Evolutionary conservation across 2,113 vertebrate species (phyloP).

Genomic region (Pardalotus punctatus): DNA sequence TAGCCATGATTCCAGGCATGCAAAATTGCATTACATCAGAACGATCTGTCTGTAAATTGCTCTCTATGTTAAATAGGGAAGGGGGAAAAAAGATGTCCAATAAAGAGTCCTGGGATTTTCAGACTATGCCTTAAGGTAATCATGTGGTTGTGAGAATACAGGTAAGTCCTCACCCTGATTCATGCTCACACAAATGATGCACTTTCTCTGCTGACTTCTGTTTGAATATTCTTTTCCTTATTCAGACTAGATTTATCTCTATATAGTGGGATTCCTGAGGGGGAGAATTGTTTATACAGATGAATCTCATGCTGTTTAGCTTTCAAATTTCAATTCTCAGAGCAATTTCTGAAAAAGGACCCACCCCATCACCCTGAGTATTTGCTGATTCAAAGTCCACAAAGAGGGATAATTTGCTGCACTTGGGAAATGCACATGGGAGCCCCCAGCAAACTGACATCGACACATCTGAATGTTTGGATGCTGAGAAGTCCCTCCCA

Average conservation of each 20-base stretch:
- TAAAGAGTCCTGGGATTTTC: background rate
- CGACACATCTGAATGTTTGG: background rate
- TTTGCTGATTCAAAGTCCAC: background rate
- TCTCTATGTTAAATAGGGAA: background rate
- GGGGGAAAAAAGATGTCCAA: background rate
- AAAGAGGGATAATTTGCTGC: background rate
- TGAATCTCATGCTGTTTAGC: background rate
- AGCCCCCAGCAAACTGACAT: background rate
- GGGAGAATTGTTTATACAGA: background rate
- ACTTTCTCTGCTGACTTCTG: background rate
- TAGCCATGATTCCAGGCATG: background rate
- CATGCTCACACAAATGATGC: background rate
- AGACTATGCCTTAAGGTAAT: background rate
- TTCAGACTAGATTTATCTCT: background rate
- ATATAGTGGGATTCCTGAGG: background rate
- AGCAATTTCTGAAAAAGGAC: background rate
- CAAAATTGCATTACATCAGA: background rate
- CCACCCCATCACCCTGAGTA: background rate
- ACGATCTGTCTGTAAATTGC: background rate
- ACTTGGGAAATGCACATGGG: fast-evolving
- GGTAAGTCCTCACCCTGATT: background rate
- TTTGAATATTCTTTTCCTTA: background rate
- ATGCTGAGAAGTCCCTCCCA: background rate
- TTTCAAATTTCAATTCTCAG: background rate
- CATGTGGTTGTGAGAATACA: background rate